Evolutionary conservation across 2,888 invertebrate genomes (phyloP).

Genomic region (Pollenia angustigena): DNA sequence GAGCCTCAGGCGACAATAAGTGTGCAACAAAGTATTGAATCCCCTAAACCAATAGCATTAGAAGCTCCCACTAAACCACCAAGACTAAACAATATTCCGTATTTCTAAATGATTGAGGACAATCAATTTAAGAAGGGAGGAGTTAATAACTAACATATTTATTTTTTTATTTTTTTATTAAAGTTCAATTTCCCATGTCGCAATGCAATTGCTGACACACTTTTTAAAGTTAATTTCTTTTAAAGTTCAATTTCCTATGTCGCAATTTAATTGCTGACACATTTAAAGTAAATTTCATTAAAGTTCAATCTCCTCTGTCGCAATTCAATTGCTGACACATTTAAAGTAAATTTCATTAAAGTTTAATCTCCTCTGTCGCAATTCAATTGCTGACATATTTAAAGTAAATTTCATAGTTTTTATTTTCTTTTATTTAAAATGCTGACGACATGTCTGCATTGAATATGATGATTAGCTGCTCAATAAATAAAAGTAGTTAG

Average conservation of each 20-base stretch:
- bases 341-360: too few species aligned
- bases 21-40: neutral
- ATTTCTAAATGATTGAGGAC: neutral
- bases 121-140: conserved; percentile 4
- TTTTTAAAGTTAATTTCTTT: too few species aligned
- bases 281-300: too few species aligned
- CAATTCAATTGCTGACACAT: neutral
- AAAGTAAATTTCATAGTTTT: too few species aligned
- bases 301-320: neutral
- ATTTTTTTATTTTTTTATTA: conserved; percentile 6
- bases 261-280: conserved; percentile 14
- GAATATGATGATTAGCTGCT: too few species aligned
- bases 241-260: conserved; percentile 1
- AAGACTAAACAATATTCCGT: too few species aligned
- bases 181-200: conserved; percentile 15
- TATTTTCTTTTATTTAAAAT: too few species aligned
- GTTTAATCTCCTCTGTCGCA: too few species aligned
- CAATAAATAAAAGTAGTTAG: too few species aligned
- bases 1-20: neutral
- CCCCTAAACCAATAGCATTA: conserved; percentile 9
- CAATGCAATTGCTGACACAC: conserved; percentile 8
- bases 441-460: too few species aligned
- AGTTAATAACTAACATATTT: conserved; percentile 16
- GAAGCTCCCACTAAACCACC: conserved; percentile 13
- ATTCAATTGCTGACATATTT: too few species aligned